These are phyloP conservation scores for Drosophila carrolli DNA, from an alignment of 1,140 invertebrate species.

Conservation along the genomic window DNA sequence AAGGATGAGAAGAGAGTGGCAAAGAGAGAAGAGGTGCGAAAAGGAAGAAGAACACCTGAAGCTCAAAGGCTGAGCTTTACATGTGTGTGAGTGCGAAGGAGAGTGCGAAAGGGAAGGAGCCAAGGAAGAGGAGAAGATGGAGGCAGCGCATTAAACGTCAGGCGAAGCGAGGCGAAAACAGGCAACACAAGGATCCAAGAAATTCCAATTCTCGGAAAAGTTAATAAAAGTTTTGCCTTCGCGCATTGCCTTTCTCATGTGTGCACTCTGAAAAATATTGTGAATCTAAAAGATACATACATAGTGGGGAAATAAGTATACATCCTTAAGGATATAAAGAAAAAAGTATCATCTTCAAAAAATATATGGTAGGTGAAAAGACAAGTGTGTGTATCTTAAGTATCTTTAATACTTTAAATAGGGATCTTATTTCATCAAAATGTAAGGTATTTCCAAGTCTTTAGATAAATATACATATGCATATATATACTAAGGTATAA, in stretches of 20 bases:
- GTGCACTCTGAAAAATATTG: constrained; percentile 4
- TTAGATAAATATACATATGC: no score
- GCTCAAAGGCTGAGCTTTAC: constrained; percentile 47
- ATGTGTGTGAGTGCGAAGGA: constrained; percentile 19
- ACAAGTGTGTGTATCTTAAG: no score
- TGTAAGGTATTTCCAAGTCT: no score
- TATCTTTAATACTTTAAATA: no score
- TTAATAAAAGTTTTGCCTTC: constrained; percentile 80
- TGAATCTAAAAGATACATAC: no score
- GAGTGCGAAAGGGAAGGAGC: constrained; percentile 8
- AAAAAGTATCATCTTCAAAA: no score
- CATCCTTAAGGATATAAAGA: no score
- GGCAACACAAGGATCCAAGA: constrained; percentile 77
- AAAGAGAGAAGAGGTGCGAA: constrained; percentile 9
- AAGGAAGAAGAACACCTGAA: constrained; percentile 72
- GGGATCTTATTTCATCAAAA: no score
- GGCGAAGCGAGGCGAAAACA: constrained; percentile 76
- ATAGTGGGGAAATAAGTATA: no score
- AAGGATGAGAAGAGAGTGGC: constrained; percentile 23
- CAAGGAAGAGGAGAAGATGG: constrained; percentile 4
- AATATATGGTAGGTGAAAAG: no score
- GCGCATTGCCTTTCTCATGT: constrained; percentile 71
- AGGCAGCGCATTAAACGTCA: constrained; percentile 71
- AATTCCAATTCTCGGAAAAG: constrained; percentile 81
- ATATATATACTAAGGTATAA: no score